Evolutionary conservation across 2,888 invertebrate species (phyloP).

Genomic region (Panorpa germanica): DNA sequence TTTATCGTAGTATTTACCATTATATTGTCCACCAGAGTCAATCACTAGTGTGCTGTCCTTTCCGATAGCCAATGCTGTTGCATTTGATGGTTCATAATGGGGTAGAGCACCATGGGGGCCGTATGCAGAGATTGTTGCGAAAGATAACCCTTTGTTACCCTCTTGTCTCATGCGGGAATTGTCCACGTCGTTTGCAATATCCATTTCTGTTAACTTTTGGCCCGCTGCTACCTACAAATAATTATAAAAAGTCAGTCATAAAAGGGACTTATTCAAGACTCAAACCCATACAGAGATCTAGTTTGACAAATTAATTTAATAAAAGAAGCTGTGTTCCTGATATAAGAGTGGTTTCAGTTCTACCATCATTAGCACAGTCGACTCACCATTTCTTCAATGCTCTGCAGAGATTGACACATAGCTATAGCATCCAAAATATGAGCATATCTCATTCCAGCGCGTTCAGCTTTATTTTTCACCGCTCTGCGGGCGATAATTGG

Average conservation of each 20-base stretch:
- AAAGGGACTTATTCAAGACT: too few relatives aligned
- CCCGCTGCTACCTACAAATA: too few relatives aligned
- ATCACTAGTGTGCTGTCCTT: constrained; percentile 67
- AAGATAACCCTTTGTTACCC: constrained; percentile 53
- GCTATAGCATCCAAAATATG: constrained; percentile 80
- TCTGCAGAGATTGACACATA: constrained; percentile 68
- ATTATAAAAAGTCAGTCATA: too few relatives aligned
- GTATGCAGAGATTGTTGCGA: constrained; percentile 73
- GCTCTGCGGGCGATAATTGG: constrained; percentile 76
- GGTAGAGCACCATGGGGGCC: constrained; percentile 77
- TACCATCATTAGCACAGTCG: too few relatives aligned
- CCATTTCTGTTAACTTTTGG: constrained; percentile 46
- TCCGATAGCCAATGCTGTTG: constrained; percentile 47
- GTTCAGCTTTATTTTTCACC: constrained; percentile 65
- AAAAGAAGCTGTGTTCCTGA: too few relatives aligned
- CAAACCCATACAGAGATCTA: too few relatives aligned
- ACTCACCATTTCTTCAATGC: constrained; percentile 45
- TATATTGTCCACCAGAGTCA: constrained; percentile 92
- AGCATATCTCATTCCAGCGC: constrained; percentile 62
- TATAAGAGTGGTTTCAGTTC: too few relatives aligned
- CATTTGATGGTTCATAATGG: constrained; percentile 56
- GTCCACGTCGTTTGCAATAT: constrained; percentile 49
- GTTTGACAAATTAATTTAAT: too few relatives aligned
- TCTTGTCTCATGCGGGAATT: constrained; percentile 55
- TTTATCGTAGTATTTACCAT: constrained; percentile 40